Conservation (phyloP, 2,888 invertebrate species). For the Nomada ruficornis region DNA sequence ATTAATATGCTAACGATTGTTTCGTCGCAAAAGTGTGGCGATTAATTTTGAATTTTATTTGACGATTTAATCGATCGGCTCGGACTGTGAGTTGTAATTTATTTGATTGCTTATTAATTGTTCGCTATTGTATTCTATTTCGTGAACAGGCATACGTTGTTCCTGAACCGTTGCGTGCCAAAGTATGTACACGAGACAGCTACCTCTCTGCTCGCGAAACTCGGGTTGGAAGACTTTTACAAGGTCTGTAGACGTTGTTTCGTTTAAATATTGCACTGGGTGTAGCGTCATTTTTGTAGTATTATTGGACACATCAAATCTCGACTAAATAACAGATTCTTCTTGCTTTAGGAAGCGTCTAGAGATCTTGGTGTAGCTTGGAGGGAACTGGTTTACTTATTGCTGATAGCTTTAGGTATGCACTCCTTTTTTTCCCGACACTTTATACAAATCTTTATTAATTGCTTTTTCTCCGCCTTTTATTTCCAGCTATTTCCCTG, state of each 20-base stretch:
- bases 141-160: slow-evolving; percentile 82
- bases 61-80: background rate
- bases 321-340: slow-evolving; percentile 25
- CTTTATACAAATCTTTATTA: background rate
- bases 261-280: background rate
- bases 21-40: no score
- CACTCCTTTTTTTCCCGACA: no score
- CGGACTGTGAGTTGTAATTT: background rate
- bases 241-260: slow-evolving; percentile 46
- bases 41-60: no score
- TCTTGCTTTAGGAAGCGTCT: slow-evolving; percentile 85
- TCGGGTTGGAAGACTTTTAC: slow-evolving; percentile 85
- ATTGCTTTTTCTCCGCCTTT: background rate
- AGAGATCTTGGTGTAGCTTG: slow-evolving; percentile 87
- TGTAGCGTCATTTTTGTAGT: background rate
- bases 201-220: slow-evolving; percentile 84
- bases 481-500: slow-evolving; percentile 85
- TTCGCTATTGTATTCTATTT: background rate
- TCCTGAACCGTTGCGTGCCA: slow-evolving; percentile 86
- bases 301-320: background rate
- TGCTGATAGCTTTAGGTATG: slow-evolving; percentile 87
- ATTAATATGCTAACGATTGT: no score
- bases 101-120: background rate
- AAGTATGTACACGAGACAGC: slow-evolving; percentile 82
- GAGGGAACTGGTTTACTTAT: slow-evolving; percentile 87